phyloP scores from a whole-genome alignment of 2,113 vertebrate genomes.

The Otis tarda region DNA sequence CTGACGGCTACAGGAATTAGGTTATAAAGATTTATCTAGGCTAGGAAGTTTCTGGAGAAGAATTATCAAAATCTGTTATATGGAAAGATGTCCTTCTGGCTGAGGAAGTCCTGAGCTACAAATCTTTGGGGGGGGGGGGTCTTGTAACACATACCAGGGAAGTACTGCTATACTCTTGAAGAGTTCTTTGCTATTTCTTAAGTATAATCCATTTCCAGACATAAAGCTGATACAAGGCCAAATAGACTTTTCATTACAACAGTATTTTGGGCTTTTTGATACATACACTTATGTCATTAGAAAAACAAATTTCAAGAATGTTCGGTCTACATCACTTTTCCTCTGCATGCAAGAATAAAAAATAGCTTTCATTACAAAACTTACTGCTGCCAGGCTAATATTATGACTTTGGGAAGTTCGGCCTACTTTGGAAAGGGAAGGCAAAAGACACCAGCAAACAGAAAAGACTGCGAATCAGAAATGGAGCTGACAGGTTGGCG shows the following conservation, averaged over 20 bases:
- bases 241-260: rapidly evolving
- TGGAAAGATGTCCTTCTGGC: background rate
- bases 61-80: background rate
- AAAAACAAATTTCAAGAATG: background rate
- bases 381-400: background rate
- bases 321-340: background rate
- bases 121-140: rapidly evolving
- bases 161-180: background rate
- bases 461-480: background rate
- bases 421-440: background rate
- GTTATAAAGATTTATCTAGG: background rate
- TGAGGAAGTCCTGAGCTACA: background rate
- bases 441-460: background rate
- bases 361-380: background rate
- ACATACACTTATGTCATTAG: background rate
- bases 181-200: background rate
- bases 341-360: background rate
- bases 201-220: background rate
- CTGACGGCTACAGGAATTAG: background rate
- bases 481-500: background rate
- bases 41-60: background rate
- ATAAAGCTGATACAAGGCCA: background rate
- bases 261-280: background rate
- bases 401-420: background rate
- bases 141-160: background rate